A percentile compares a stretch with the other conserved stretches of the same genome.
These are phyloP conservation scores for Cotesia typhae DNA, from an alignment of 1,140 invertebrate species.

Conservation along the genomic window DNA sequence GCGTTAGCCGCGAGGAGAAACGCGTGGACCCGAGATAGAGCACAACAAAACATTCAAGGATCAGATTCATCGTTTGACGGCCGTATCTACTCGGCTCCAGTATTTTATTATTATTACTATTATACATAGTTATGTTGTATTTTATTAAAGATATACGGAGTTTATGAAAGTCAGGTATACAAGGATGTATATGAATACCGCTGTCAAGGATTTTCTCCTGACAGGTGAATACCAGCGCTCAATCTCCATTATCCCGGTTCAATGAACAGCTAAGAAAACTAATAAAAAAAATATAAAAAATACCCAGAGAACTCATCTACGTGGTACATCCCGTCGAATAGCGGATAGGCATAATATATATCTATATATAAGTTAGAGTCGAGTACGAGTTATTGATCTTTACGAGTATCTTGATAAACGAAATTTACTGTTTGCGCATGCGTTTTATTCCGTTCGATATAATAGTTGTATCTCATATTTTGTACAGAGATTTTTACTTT, in stretches of 20 bases:
- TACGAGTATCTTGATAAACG: slow-evolving; percentile 20
- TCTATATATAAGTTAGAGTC: background rate
- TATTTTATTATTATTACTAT: background rate
- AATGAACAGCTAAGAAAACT: too few species aligned
- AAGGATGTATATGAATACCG: too few species aligned
- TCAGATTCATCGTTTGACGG: slow-evolving; percentile 8
- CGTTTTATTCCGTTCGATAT: slow-evolving; percentile 23
- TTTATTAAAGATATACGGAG: too few species aligned
- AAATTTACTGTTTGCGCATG: slow-evolving; percentile 28
- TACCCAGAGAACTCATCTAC: background rate
- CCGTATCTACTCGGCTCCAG: background rate
- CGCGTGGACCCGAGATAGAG: background rate
- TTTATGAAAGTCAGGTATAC: too few species aligned
- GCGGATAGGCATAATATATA: background rate
- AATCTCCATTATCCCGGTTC: too few species aligned
- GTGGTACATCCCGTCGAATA: background rate
- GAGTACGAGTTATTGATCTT: slow-evolving; percentile 30
- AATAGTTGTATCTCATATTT: background rate
- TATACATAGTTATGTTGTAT: too few species aligned
- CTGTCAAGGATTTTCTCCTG: too few species aligned
- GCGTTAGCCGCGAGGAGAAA: slow-evolving; percentile 2
- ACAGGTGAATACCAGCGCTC: too few species aligned
- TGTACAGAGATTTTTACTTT: too few species aligned
- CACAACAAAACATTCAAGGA: background rate
- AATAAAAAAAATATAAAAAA: too few species aligned